Evolutionary conservation across 2,888 invertebrate species (phyloP).

Genomic region (Phyllotreta cruciferae): DNA sequence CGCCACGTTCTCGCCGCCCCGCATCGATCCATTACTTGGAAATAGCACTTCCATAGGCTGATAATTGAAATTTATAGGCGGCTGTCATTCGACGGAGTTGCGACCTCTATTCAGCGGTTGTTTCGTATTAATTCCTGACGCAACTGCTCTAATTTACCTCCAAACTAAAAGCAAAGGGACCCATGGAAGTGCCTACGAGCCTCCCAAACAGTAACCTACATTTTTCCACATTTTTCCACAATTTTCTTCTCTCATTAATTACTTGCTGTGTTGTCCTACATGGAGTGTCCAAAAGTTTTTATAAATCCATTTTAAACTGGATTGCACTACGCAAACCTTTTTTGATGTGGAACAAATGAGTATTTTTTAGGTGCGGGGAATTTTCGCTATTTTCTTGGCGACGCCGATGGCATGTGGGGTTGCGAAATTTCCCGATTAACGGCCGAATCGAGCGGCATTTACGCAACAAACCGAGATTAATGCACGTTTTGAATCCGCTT

Average conservation of each 20-base stretch:
- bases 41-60: conserved; percentile 33
- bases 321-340: too few relatives aligned
- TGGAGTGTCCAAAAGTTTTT: too few relatives aligned
- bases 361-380: too few relatives aligned
- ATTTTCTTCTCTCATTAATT: too few relatives aligned
- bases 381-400: not conserved
- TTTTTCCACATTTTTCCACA: too few relatives aligned
- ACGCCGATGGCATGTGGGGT: conserved; percentile 20
- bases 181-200: not conserved
- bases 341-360: too few relatives aligned
- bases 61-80: conserved; percentile 54
- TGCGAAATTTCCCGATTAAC: conserved; percentile 36
- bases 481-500: conserved; percentile 29
- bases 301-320: too few relatives aligned
- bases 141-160: conserved; percentile 45
- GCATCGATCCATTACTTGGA: conserved; percentile 16
- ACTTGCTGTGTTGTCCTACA: too few relatives aligned
- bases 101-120: conserved; percentile 45
- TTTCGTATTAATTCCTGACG: conserved; percentile 50
- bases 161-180: conserved; percentile 37
- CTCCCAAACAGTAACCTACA: too few relatives aligned
- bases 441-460: conserved; percentile 34
- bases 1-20: conserved; percentile 8
- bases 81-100: conserved; percentile 49
- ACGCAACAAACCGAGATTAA: conserved; percentile 35